These are phyloP conservation scores for Apostichopus japonicus DNA, from an alignment of 35 echinoderm and acorn worm species.

Conservation along the genomic window DNA sequence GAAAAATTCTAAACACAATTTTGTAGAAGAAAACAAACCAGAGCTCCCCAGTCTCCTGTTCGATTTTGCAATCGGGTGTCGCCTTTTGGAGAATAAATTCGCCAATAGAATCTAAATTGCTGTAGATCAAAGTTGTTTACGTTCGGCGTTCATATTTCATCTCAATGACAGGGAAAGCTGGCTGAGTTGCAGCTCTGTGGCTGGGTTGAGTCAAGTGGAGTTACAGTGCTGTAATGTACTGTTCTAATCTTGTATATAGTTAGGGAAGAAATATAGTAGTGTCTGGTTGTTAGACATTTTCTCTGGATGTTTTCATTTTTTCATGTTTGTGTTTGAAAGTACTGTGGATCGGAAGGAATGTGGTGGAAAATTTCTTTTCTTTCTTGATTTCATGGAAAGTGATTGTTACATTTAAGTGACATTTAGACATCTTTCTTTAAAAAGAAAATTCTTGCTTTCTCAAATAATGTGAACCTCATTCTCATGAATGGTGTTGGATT, in stretches of 20 bases:
- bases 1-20: too few relatives aligned
- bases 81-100: not conserved
- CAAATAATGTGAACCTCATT: too few relatives aligned
- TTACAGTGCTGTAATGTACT: too few relatives aligned
- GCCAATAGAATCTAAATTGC: conserved; percentile 14
- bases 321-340: not conserved
- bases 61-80: conserved; percentile 4
- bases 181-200: not conserved
- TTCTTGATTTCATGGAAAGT: not conserved
- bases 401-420: not conserved
- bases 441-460: too few relatives aligned
- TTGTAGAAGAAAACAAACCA: not conserved
- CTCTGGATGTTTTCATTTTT: too few relatives aligned
- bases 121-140: conserved; percentile 1
- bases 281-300: too few relatives aligned
- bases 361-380: not conserved
- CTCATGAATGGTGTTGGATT: too few relatives aligned
- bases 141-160: not conserved
- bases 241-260: too few relatives aligned
- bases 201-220: too few relatives aligned
- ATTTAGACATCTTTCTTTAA: too few relatives aligned
- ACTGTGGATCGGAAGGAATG: not conserved
- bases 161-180: not conserved
- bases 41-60: not conserved
- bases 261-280: too few relatives aligned